Conservation (phyloP, 1,140 invertebrate species). For the Kradibia gibbosae region DNA sequence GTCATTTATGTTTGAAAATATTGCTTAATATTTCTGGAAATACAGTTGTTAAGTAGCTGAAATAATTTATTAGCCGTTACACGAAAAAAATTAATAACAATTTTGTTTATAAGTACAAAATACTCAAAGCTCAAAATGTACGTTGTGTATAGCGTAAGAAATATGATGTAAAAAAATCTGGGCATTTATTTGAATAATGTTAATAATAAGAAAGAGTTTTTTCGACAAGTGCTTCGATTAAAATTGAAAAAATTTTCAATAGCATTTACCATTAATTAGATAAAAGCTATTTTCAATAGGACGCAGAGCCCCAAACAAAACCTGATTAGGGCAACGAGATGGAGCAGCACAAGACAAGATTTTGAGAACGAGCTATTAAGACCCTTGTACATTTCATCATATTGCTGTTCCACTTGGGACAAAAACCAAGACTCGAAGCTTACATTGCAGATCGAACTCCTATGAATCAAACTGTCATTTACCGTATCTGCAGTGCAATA, state of each 20-base stretch:
- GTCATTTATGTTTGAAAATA: too few relatives aligned
- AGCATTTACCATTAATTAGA: slow-evolving; percentile 46
- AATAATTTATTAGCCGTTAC: too few relatives aligned
- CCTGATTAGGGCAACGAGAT: slow-evolving; percentile 48
- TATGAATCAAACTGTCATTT: slow-evolving; percentile 22
- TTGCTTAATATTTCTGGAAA: too few relatives aligned
- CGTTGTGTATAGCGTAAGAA: too few relatives aligned
- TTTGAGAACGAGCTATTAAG: slow-evolving; percentile 46
- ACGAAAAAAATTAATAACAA: too few relatives aligned
- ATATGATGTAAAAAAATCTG: too few relatives aligned
- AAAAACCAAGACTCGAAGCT: slow-evolving; percentile 28
- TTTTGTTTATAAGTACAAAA: too few relatives aligned
- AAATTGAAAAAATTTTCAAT: slow-evolving; percentile 37
- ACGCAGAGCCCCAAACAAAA: slow-evolving; percentile 31
- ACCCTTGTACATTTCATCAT: slow-evolving; percentile 10
- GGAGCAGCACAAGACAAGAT: slow-evolving; percentile 28
- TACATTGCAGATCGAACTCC: background rate
- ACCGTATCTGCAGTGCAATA: background rate
- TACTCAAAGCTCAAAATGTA: too few relatives aligned
- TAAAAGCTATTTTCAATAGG: slow-evolving; percentile 29
- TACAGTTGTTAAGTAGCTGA: too few relatives aligned
- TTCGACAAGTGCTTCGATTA: slow-evolving; percentile 18
- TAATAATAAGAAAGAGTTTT: background rate
- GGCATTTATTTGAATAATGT: background rate
- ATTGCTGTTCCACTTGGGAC: slow-evolving; percentile 26